Evolutionary conservation across 2,797 vertebrate species (phyloP), one percentile per base, ranked within the genome.

Genomic region (Perodicticus potto): DNA sequence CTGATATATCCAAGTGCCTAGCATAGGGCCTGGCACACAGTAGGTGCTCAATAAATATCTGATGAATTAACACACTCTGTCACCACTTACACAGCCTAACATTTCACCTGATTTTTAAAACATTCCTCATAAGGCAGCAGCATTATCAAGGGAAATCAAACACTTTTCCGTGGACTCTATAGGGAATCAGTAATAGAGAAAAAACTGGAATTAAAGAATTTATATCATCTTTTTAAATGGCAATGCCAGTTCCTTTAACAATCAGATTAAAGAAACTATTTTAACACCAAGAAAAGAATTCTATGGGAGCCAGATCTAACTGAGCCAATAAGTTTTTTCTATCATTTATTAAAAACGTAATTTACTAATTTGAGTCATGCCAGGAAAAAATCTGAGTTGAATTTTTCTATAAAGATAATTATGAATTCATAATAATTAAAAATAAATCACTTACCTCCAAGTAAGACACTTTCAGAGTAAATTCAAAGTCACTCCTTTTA

Each of bases 381-480:
- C 70, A 96, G 67, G 82, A 88, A 96, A 95, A 95, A 96, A 88
- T 12, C 59, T 89, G 55, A 96, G 86, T 95, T 73, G 13, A 34
- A 93, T 89, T 97, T 96, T 89, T 84, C 83, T 55, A 89, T 13
- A 89, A 88, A 93, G 86, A 94, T 94, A 96, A 91, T 93, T 89
- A 83, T 91, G 53, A 90, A 93, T 89, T 91, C 40, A 94, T 32
- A 95, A 95, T 91, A 95, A 93, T 85, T 92, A 81, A 84, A 95
- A 57, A 94, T 14, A 94, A 90, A 96, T 90, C 45, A 96, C 93
- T 98, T 97, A 99, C 99, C 99, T 99, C 99, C 40, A 99, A 98
- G 95, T 99, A 99, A 40, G 99, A 99, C 0, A 99, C 99, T 74
- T 98, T 98, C 94, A 99, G 97, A 73, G 95, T 4, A 34, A 99